Evolutionary conservation across 2,797 vertebrate genomes (phyloP).

Genomic region (Neopelma chrysocephalum): DNA sequence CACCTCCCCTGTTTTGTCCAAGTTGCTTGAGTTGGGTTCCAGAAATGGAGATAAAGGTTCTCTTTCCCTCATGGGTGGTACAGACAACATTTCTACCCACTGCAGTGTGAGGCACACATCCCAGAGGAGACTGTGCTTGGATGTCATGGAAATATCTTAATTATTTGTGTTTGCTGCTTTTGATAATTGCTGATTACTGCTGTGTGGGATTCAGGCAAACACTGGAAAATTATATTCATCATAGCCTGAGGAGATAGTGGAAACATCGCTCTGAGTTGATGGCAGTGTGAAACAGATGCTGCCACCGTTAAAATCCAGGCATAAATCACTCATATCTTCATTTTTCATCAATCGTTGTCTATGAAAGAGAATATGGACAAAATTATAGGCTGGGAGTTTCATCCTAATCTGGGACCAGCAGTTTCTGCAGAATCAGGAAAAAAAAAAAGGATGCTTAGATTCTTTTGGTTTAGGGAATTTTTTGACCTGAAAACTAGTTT

Average conservation of each 20-base stretch:
- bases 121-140: not conserved
- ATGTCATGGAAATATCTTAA: conserved; percentile 14
- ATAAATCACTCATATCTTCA: not conserved
- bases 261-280: not conserved
- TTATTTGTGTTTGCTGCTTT: conserved; percentile 45
- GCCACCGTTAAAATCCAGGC: not conserved
- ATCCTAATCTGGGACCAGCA: not conserved
- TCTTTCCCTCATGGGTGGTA: not conserved
- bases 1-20: not conserved
- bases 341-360: not conserved
- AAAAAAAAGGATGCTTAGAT: not conserved
- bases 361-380: not conserved
- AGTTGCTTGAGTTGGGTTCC: not conserved
- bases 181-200: conserved; percentile 53
- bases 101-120: not conserved
- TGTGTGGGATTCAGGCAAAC: conserved; percentile 35
- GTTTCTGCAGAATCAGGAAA: not conserved
- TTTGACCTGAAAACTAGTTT: not conserved
- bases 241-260: conserved; percentile 5
- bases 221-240: conserved; percentile 1
- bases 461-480: not conserved
- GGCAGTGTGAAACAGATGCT: not conserved
- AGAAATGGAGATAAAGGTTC: not conserved
- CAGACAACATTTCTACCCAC: not conserved
- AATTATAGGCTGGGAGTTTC: not conserved